A percentile compares a stretch with the other conserved stretches of the same genome.
phyloP scores from a whole-genome alignment of 2,797 vertebrate genomes.

The Sciaenops ocellatus region DNA sequence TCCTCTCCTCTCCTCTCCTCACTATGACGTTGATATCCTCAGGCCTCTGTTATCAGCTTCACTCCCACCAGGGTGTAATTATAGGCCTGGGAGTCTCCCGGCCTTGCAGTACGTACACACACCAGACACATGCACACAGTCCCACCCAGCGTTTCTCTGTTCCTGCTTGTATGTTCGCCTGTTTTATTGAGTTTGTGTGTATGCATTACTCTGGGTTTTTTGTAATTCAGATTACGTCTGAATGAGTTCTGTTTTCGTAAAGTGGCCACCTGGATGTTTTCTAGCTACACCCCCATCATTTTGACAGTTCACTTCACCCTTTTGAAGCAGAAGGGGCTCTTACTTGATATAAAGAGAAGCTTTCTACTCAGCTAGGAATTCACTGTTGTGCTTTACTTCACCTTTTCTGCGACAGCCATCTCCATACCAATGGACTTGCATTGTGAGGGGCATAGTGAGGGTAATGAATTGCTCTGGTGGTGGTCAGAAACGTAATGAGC shows the following conservation, averaged over 20 bases:
- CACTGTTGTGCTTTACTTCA: slow-evolving; percentile 35
- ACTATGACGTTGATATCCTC: slow-evolving; percentile 66
- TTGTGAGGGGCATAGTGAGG: slow-evolving; percentile 35
- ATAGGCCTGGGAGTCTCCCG: slow-evolving; percentile 73
- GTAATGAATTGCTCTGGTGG: slow-evolving; percentile 63
- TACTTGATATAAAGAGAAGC: slow-evolving; percentile 8
- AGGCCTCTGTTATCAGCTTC: slow-evolving; percentile 81
- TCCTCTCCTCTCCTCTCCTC: slow-evolving; percentile 25
- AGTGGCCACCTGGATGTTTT: slow-evolving; percentile 51
- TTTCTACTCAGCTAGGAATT: slow-evolving; percentile 24
- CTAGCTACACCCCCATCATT: slow-evolving; percentile 19
- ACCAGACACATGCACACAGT: slow-evolving; percentile 17
- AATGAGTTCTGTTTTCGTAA: slow-evolving; percentile 34
- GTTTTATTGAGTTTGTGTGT: slow-evolving; percentile 41
- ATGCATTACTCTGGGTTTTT: slow-evolving; percentile 13
- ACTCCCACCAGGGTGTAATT: slow-evolving; percentile 83
- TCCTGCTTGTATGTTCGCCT: slow-evolving; percentile 50
- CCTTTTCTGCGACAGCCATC: slow-evolving; percentile 28
- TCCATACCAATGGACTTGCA: slow-evolving; percentile 51
- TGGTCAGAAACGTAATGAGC: slow-evolving; percentile 64
- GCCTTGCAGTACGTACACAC: slow-evolving; percentile 33
- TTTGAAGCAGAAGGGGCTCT: slow-evolving; percentile 31
- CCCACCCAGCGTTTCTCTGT: slow-evolving; percentile 53
- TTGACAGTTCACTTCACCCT: slow-evolving; percentile 11
- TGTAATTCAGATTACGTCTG: slow-evolving; percentile 31